These are phyloP conservation scores for Chaetodon trifasciatus DNA, from an alignment of 2,797 vertebrate genomes.

Conservation along the genomic window DNA sequence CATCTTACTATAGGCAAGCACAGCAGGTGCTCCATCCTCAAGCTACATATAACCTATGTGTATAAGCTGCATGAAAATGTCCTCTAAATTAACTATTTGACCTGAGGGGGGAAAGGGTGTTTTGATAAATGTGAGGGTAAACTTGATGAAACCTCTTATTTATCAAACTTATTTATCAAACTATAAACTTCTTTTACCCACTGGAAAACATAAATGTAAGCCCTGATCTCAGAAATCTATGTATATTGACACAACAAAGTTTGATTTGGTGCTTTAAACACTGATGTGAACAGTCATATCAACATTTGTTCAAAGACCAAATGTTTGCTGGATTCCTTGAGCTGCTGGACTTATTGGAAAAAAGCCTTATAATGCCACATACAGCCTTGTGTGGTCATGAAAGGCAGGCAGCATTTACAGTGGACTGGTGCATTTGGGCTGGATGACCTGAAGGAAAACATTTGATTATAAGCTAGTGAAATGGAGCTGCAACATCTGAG, in stretches of 20 bases:
- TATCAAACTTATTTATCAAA: slow-evolving; percentile 9
- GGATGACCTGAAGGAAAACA: slow-evolving; percentile 46
- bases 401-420: slow-evolving; percentile 45
- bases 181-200: slow-evolving; percentile 3
- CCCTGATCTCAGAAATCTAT: not conserved
- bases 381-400: slow-evolving; percentile 44
- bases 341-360: slow-evolving; percentile 23
- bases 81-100: slow-evolving; percentile 45
- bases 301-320: slow-evolving; percentile 6
- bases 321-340: not conserved
- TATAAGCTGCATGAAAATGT: slow-evolving; percentile 48
- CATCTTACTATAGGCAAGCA: slow-evolving; percentile 61
- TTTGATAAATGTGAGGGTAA: slow-evolving; percentile 7
- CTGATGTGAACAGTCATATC: not conserved
- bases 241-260: not conserved
- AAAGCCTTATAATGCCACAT: slow-evolving; percentile 34
- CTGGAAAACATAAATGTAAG: too few species aligned
- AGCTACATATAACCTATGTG: slow-evolving; percentile 75
- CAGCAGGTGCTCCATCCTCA: slow-evolving; percentile 66
- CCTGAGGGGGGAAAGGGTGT: not conserved
- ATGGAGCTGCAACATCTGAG: slow-evolving; percentile 62
- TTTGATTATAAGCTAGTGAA: slow-evolving; percentile 54
- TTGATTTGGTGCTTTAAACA: slow-evolving; percentile 1
- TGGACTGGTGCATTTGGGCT: slow-evolving; percentile 40
- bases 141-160: slow-evolving; percentile 24